Evolutionary conservation across 2,888 invertebrate species (phyloP), one percentile per base, ranked within the genome.

Genomic region (Caenorhabditis auriculariae): DNA sequence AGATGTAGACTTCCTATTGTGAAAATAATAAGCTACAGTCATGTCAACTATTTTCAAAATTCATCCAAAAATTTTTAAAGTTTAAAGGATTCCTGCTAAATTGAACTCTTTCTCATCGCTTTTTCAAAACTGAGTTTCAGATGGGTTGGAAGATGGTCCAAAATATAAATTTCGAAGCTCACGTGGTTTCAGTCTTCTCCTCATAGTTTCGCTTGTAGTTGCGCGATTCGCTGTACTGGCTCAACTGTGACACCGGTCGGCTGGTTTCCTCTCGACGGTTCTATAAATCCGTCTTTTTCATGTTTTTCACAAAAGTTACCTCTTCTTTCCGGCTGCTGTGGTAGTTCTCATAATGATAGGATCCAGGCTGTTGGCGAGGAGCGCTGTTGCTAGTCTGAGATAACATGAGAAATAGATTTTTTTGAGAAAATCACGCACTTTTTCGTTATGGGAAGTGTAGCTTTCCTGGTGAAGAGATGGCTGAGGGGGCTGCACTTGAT

Each of bases 141-240:
- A n/a, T n/a, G n/a, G n/a, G n/a, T n/a, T n/a, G n/a, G n/a, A 6
- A 42, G 15, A 4, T 12, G 15, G 19, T 3, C 12, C 15, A 12
- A 35, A 35, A 35, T 12, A 35, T 35, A 12, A 12, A 5, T 5
- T n/a, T n/a, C n/a, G 17, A 27, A 5, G 35, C 52, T 29, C 17
- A 58, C 42, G 64, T 66, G 3, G 69, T 72, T 48, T 70, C 70
- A 4, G 70, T 73, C 49, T 68, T 64, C 60, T 73, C 67, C 42
- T 70, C 65, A 44, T 66, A 67, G 41, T 71, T 66, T 46, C 62
- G 39, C 39, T 68, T 66, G 54, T 71, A 68, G 53, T 63, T 66
- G 23, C 62, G 50, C 24, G 54, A 55, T 48, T 69, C 66, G 17
- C 63, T 61, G 53, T 66, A 70, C 23, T 73, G 66, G 9, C 60